Conservation (phyloP, 2,888 invertebrate species). For the Pantelozetes paolii region DNA sequence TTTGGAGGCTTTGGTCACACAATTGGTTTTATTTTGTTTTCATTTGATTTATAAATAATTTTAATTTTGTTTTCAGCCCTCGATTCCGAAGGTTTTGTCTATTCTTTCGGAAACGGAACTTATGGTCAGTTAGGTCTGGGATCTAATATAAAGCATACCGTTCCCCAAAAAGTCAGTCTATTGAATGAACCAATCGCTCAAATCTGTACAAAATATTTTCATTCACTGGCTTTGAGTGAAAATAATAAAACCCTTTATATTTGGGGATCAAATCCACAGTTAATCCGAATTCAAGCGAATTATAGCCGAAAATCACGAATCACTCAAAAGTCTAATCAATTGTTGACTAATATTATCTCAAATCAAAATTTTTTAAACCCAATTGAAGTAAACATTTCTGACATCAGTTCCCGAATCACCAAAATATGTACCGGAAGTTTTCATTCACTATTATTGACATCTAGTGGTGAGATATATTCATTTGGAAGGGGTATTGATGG, state of each 20-base stretch:
- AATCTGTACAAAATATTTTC: slow-evolving; percentile 68
- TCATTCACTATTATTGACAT: slow-evolving; percentile 71
- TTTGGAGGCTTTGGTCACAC: slow-evolving; percentile 71
- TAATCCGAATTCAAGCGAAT: slow-evolving; percentile 64
- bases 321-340: background rate
- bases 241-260: slow-evolving; percentile 57
- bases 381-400: slow-evolving; percentile 9
- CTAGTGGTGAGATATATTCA: slow-evolving; percentile 66
- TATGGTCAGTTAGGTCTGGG: slow-evolving; percentile 70
- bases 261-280: slow-evolving; percentile 75
- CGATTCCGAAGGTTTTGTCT: slow-evolving; percentile 61
- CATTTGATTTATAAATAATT: background rate
- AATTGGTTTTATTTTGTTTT: slow-evolving; percentile 56
- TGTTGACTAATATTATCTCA: background rate
- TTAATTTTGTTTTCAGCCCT: slow-evolving; percentile 26
- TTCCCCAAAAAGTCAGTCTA: slow-evolving; percentile 60
- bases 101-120: slow-evolving; percentile 62
- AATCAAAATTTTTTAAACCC: slow-evolving; percentile 7
- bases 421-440: slow-evolving; percentile 65
- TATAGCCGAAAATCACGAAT: slow-evolving; percentile 50
- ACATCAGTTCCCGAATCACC: background rate
- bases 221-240: slow-evolving; percentile 50
- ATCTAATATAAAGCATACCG: slow-evolving; percentile 47
- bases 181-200: slow-evolving; percentile 56
- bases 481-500: slow-evolving; percentile 90